These are phyloP conservation scores for Phasia obesa DNA, from an alignment of 2,888 invertebrate species.

Conservation along the genomic window DNA sequence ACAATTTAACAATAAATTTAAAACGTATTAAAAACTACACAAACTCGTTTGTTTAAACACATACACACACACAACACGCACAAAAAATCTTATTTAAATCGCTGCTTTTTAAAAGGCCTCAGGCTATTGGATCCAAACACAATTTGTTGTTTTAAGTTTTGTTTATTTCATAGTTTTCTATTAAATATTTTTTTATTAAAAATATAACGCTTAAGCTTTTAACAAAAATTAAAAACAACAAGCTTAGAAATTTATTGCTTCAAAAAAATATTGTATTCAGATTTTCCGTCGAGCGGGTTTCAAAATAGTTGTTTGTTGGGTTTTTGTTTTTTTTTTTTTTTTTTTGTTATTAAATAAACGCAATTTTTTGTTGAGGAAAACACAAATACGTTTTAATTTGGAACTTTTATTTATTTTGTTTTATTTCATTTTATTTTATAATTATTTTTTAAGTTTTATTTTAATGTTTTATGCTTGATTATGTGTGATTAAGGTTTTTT, in stretches of 20 bases:
- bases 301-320: background rate
- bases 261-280: background rate
- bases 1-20: slow-evolving; percentile 34
- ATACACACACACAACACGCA: too few species aligned
- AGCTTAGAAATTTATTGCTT: background rate
- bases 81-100: slow-evolving; percentile 36
- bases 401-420: background rate
- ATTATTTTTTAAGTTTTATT: background rate
- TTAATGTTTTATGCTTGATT: too few species aligned
- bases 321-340: background rate
- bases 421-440: background rate
- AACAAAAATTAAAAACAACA: background rate
- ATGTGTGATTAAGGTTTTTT: background rate
- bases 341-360: background rate
- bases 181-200: background rate
- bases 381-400: background rate
- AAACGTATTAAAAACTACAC: slow-evolving; percentile 35
- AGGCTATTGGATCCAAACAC: slow-evolving; percentile 45
- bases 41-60: slow-evolving; percentile 23
- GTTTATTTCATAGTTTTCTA: background rate
- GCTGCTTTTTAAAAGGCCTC: slow-evolving; percentile 51
- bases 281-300: background rate
- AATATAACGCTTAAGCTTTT: too few species aligned
- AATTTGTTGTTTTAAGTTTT: slow-evolving; percentile 15
- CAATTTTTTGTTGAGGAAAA: slow-evolving; percentile 17